A percentile compares a stretch with the other conserved stretches of the same genome.
These are phyloP conservation scores for Achlya flavicornis DNA, from an alignment of 2,888 invertebrate genomes.

Conservation along the genomic window DNA sequence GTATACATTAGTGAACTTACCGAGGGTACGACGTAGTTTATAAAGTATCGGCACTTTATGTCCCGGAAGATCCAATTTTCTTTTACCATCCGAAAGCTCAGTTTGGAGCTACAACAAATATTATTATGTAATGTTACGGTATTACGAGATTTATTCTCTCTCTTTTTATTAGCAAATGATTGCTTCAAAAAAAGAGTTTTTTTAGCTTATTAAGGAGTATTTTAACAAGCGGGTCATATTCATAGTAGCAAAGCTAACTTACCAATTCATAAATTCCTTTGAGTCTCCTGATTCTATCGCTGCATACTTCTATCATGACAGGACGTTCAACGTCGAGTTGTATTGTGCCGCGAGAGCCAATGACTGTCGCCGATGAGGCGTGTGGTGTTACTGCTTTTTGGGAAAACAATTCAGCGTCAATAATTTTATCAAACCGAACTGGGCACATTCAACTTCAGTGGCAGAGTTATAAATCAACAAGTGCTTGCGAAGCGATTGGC, in stretches of 20 bases:
- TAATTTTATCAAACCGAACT: too few relatives aligned
- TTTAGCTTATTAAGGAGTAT: too few relatives aligned
- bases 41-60: conserved; percentile 30
- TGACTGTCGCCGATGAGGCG: conserved; percentile 7
- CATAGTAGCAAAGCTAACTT: conserved; percentile 14
- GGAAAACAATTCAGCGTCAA: too few relatives aligned
- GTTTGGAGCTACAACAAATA: not conserved
- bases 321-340: conserved; percentile 66
- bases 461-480: too few relatives aligned
- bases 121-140: not conserved
- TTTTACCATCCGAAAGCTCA: not conserved
- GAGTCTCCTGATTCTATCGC: conserved; percentile 52
- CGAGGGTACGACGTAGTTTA: conserved; percentile 37
- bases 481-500: too few relatives aligned
- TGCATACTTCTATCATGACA: conserved; percentile 52
- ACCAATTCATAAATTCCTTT: conserved; percentile 38
- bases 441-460: too few relatives aligned
- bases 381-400: not conserved
- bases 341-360: conserved; percentile 40
- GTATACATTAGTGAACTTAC: conserved; percentile 31
- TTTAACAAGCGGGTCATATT: too few relatives aligned
- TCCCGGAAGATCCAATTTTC: not conserved
- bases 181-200: too few relatives aligned
- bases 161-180: too few relatives aligned
- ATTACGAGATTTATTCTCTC: too few relatives aligned